phyloP scores from a whole-genome alignment of 2,888 invertebrate species.

The Scaptomyza flava region DNA sequence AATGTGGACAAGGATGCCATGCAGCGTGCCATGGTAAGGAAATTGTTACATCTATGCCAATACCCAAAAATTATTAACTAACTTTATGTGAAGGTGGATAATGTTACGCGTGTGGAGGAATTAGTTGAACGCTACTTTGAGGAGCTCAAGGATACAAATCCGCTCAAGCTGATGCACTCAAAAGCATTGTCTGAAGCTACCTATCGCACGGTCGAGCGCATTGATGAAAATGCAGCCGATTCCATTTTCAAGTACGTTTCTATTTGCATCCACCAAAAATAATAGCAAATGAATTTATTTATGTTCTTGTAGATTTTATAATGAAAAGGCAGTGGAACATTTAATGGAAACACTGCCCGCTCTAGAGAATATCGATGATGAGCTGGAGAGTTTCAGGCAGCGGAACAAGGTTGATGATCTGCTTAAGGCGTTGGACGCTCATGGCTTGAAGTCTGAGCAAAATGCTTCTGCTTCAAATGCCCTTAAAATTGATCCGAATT shows the following conservation, averaged over 20 bases:
- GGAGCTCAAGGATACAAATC: conserved; percentile 85
- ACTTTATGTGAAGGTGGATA: conserved; percentile 59
- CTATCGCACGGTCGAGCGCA: conserved; percentile 87
- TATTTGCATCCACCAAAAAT: not conserved
- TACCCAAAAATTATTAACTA: not conserved
- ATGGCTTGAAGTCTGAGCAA: conserved; percentile 35
- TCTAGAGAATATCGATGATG: conserved; percentile 85
- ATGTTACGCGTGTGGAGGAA: conserved; percentile 85
- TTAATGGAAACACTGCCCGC: conserved; percentile 85
- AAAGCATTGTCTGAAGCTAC: conserved; percentile 92
- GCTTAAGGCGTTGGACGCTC: conserved; percentile 70
- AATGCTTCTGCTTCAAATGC: conserved; percentile 8
- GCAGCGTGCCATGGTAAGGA: conserved; percentile 72
- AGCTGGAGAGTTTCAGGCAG: conserved; percentile 85
- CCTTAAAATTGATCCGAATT: conserved; percentile 11
- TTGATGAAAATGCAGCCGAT: conserved; percentile 86
- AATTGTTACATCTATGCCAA: not conserved
- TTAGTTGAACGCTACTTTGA: conserved; percentile 87
- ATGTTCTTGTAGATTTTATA: conserved; percentile 84
- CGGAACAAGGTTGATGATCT: conserved; percentile 72
- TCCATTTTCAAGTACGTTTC: conserved; percentile 85
- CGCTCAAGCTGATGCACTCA: conserved; percentile 89
- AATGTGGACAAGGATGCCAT: conserved; percentile 80
- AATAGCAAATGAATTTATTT: no score
- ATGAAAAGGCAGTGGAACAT: conserved; percentile 85